Evolutionary conservation across 2,113 vertebrate genomes (phyloP).

Genomic region (Euleptes europaea): DNA sequence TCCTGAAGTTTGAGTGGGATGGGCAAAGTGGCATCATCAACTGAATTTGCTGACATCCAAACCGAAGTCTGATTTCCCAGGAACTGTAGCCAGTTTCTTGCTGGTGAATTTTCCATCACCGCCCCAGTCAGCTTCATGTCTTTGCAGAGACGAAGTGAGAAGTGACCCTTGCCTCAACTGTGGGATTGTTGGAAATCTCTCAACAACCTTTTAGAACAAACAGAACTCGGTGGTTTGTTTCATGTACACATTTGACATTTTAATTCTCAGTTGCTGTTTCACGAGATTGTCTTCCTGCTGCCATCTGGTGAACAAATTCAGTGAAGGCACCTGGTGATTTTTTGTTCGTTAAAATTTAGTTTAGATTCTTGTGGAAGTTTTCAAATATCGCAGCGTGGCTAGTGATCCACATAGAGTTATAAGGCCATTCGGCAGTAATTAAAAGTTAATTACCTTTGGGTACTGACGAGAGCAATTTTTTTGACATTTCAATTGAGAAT

Average conservation of each 20-base stretch:
- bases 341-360: not conserved
- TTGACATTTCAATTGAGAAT: too few relatives aligned
- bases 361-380: not conserved
- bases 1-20: too few relatives aligned
- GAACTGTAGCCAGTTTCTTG: not conserved
- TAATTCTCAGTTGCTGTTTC: not conserved
- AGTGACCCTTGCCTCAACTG: rapidly evolving
- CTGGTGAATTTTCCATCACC: not conserved
- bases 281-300: not conserved
- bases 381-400: not conserved
- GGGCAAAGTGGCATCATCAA: too few relatives aligned
- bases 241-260: rapidly evolving
- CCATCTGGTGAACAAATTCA: not conserved
- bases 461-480: too few relatives aligned
- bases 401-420: not conserved
- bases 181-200: rapidly evolving
- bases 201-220: not conserved
- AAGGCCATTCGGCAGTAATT: not conserved
- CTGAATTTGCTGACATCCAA: not conserved
- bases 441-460: too few relatives aligned
- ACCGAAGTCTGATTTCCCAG: not conserved
- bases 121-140: not conserved
- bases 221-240: not conserved
- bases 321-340: not conserved
- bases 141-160: not conserved